These are phyloP conservation scores for Nipponacmea schrenckii DNA, from an alignment of 2,888 invertebrate genomes.

Conservation along the genomic window DNA sequence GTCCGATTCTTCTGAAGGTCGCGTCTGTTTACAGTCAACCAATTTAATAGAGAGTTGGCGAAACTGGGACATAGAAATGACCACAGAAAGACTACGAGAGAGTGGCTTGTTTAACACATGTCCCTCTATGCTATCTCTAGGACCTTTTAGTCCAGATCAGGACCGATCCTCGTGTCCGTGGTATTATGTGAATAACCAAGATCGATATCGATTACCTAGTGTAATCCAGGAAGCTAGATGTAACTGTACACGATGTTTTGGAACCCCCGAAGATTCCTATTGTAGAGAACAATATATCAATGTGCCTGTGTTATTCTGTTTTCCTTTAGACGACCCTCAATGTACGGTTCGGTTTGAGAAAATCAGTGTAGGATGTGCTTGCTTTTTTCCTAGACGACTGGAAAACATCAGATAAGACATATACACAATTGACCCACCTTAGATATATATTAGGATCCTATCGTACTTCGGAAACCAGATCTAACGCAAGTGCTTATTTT, in stretches of 20 bases:
- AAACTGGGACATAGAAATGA: background rate
- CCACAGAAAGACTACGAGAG: background rate
- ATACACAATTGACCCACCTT: too few relatives aligned
- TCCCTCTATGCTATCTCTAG: background rate
- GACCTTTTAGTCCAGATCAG: background rate
- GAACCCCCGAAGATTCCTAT: background rate
- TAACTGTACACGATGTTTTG: slow-evolving; percentile 3
- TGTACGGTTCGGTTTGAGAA: background rate
- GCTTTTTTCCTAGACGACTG: background rate
- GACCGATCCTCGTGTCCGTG: background rate
- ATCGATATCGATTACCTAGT: background rate
- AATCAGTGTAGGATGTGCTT: background rate
- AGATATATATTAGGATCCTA: too few relatives aligned
- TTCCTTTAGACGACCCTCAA: background rate
- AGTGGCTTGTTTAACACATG: background rate
- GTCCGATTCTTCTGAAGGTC: background rate
- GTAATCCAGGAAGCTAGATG: background rate
- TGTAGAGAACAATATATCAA: background rate
- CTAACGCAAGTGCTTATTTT: too few relatives aligned
- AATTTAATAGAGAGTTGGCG: background rate
- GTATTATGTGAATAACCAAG: background rate
- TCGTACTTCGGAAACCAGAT: too few relatives aligned
- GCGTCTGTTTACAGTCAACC: background rate
- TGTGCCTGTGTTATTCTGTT: background rate
- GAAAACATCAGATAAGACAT: background rate